Conservation (phyloP, 2,113 vertebrate genomes). For the Felis catus region DNA sequence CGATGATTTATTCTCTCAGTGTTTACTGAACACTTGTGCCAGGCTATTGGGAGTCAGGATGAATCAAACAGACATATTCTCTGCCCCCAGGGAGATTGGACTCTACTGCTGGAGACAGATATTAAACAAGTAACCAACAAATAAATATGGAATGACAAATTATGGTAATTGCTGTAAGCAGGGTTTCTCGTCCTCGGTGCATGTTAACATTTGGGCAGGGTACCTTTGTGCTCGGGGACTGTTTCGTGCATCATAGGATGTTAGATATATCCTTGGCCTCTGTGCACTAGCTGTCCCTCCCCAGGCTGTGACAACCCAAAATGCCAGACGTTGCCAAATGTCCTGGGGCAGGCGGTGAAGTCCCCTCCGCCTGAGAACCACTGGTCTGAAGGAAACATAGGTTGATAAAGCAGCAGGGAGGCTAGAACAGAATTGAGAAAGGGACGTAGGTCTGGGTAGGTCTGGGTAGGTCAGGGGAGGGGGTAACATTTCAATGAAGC, state of each 20-base stretch:
- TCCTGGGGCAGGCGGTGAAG: background rate
- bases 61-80: background rate
- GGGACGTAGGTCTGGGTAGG: background rate
- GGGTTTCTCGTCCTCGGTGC: background rate
- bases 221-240: background rate
- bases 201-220: rapidly evolving
- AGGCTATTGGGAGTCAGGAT: background rate
- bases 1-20: background rate
- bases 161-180: background rate
- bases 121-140: background rate
- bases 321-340: background rate
- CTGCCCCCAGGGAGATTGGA: background rate
- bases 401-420: background rate
- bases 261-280: background rate
- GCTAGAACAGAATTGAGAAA: background rate
- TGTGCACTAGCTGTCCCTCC: background rate
- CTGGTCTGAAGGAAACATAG: background rate
- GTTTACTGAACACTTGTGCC: background rate
- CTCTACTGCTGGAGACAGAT: background rate
- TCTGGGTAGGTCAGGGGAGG: background rate
- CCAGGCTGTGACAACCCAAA: background rate
- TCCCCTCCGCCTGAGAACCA: background rate
- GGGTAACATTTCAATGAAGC: background rate
- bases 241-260: too few species aligned
- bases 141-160: background rate